Base-by-base conservation (phyloP, 2,113 vertebrate species). In the Monopterus albus region DNA sequence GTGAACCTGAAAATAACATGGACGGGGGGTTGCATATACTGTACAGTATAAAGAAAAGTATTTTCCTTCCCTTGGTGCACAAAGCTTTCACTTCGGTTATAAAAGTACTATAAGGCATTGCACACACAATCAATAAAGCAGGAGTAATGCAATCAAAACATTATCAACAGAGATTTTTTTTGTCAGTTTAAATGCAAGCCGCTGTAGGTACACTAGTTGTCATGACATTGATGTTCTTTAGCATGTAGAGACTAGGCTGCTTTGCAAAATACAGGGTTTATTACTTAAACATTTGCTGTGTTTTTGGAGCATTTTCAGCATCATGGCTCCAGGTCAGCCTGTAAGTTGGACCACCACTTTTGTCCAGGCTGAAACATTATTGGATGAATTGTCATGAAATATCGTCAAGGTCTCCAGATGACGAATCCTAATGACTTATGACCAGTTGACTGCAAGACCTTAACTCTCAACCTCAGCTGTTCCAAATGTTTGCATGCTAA, bases 1-100 rank as follows among this genome's bases (percentile, higher is more conserved):
- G 56, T 71, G 68, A 84, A 79, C 79, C 79, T 82, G 78, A 83
- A 81, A 87, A 82, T 83, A 85, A 64, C 79, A 56, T 17, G 43
- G 68, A 65, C 67, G 70, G 33, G 40, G 69, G 76, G 72, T 72
- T 80, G 74, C 72, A 84, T 65, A 28, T 49, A 39, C 74, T 68
- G 50, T 15, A 39, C 74, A 71, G 50, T 15, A 33, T 55, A 59
- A 71, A 71, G 67, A 66, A 57, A 60, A 61, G 9, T 18, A 43
- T 75, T 81, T 75, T 51, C 31, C 33, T 63, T 72, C 60, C 26
- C 42, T 40, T 43, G 40, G 49, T 42, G 29, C 25, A 36, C 52
- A 68, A 58, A 63, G 57, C 15, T 28, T 70, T 55, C 42, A 15
- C 42, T 59, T 68, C 47, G 52, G 9, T 39, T 38, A 29, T 42